Percentiles rank a stretch among this genome's conserved stretches.
Conservation (phyloP, 1,140 invertebrate species). For the Magallana ariakensis region DNA sequence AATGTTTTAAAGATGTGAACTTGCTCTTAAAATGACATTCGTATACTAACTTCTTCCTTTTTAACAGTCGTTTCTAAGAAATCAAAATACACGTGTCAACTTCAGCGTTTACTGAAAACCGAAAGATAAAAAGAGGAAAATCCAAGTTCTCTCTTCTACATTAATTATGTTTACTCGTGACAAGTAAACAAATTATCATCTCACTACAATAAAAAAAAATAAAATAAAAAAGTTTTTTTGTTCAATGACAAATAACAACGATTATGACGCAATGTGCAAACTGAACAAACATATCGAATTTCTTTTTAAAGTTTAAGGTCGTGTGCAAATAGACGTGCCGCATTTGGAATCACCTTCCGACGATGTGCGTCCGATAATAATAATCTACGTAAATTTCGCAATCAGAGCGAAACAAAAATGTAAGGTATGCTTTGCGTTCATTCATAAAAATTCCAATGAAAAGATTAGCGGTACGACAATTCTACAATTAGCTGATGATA, state of each 20-base stretch:
- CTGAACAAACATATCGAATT: not conserved
- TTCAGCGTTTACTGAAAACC: slow-evolving; percentile 13
- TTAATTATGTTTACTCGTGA: slow-evolving; percentile 26
- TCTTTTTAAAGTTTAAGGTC: slow-evolving; percentile 23
- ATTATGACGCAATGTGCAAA: slow-evolving; percentile 8
- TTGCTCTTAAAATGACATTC: too few relatives aligned
- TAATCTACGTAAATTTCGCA: slow-evolving; percentile 26
- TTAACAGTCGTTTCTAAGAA: not conserved
- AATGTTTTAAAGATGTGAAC: too few relatives aligned
- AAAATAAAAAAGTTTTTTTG: too few relatives aligned
- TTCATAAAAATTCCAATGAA: not conserved
- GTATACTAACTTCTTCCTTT: not conserved
- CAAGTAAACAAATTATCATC: not conserved
- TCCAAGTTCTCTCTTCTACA: not conserved
- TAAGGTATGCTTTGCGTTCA: slow-evolving; percentile 2
- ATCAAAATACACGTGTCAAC: not conserved
- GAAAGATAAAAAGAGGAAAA: not conserved
- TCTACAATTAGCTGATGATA: too few relatives aligned
- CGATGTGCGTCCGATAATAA: not conserved
- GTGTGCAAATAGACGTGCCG: slow-evolving; percentile 12
- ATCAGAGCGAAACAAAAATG: slow-evolving; percentile 25
- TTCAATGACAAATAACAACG: too few relatives aligned
- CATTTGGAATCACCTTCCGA: not conserved
- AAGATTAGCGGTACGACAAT: too few relatives aligned
- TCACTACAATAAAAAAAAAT: too few relatives aligned